Base-by-base conservation (phyloP, 2,113 vertebrate species). In the Andinoacara biseriatus region DNA sequence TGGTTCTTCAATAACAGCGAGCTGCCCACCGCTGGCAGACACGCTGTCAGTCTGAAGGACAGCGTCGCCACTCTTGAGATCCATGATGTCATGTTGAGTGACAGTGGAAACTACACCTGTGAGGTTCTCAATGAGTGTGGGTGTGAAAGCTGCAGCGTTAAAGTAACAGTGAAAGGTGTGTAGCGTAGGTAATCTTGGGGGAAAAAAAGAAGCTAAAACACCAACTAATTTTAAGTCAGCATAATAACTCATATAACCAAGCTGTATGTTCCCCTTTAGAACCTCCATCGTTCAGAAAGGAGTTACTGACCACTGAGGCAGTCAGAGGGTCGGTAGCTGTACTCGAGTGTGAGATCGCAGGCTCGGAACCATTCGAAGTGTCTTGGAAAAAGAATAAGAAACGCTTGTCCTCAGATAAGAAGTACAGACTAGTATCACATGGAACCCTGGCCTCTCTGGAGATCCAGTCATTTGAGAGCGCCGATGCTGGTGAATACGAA, bases 301-400 rank as follows among this genome's bases (percentile, higher is more conserved):
- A 96, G 56, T 94, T 97, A 79, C 93, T 96, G 80, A 94, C 95
- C 4, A 84, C 96, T 79, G 97, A 99, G 85, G 93, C 97, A 88
- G 96, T 98, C 52, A 96, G 96, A 93, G 97, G 97, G 77, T 92
- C 95, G 31, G 96, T 96, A 62, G 94, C 97, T 5, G 20, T 96
- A 5, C 94, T 99, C 95, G 96, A 97, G 65, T 97, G 96, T 94
- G 97, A 98, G 88, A 59, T 99, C 80, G 80, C 95, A 79, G 97
- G 97, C 80, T 97, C 97, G n/a, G 93, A 95, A 74, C 97, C 97
- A 0, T 97, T 98, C 90, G 96, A 97, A 81, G 95, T 99, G 92
- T 93, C 94, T 77, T 98, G 97, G 97, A 97, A 96, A 92, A 98
- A 97, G 95, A 96, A 97, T 89, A 97, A 96, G 92, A 98, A 97